Base-by-base conservation (phyloP, 2,888 invertebrate species). In the Elgonia sp. region DNA sequence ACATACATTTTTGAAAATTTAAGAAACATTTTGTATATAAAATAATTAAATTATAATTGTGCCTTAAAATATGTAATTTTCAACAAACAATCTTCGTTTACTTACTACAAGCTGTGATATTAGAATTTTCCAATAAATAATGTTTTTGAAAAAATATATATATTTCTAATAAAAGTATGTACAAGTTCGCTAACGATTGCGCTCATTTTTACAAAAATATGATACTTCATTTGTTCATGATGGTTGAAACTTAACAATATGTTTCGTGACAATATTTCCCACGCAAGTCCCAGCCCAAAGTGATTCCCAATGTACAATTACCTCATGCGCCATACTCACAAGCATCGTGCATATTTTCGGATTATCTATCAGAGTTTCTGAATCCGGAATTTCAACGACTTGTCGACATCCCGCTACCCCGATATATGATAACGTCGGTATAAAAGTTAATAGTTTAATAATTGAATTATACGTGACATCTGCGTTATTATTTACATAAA, bases 201-300 rank as follows among this genome's bases (percentile, higher is more conserved):
- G 42, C 2, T 16, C 14, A 53, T n/a, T 57, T 9, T 57, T 57
- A 18, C 16, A 57, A 20, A 20, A 57, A 57, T 63, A 37, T 60
- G 18, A 50, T 20, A n/a, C n/a, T 62, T 12, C 53, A 55, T 81
- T 81, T 50, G 5, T 29, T 86, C 77, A 90, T 5, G 84, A 80
- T 14, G 94, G 93, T 63, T 92, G 91, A 82, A 94, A 93, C 29
- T 92, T 88, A 37, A 92, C 89, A n/a, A 94, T 89, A 67, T 92
- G 89, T 62, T 92, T 90, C 0, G 92, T 90, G 14, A 94, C 84
- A 80, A 84, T 92, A 14, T 90, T 89, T n/a, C 89, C 81, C n/a
- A 84, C 50, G 3, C 92, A 92, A 18, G 89, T 87, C 4, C 91
- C 92, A 12, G 89, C 89, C 94, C 94, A 94, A 14, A 94, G 89